A percentile compares a stretch with the other conserved stretches of the same genome.
These are phyloP conservation scores for Camptogramma bilineatum DNA, from an alignment of 2,888 invertebrate genomes.

Conservation along the genomic window DNA sequence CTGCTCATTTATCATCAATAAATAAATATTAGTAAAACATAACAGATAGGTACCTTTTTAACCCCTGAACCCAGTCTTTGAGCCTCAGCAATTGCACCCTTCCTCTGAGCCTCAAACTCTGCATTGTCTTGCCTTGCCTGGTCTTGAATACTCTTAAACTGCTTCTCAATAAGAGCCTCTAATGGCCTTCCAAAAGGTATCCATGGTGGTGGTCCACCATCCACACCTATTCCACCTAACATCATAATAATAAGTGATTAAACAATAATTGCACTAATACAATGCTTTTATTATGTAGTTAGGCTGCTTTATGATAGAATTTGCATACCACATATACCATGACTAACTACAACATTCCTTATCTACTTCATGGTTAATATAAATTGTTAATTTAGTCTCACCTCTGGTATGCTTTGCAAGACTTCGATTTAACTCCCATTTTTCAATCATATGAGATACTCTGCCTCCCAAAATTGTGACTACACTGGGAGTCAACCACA, in stretches of 20 bases:
- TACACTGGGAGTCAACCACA: slow-evolving; percentile 89
- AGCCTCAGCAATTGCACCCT: slow-evolving; percentile 95
- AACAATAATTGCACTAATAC: neutral
- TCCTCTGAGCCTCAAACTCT: slow-evolving; percentile 95
- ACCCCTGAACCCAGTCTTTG: slow-evolving; percentile 85
- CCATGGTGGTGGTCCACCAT: slow-evolving; percentile 95
- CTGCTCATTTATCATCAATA: too few relatives aligned
- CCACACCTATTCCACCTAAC: slow-evolving; percentile 85
- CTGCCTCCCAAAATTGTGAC: slow-evolving; percentile 93
- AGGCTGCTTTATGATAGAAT: neutral
- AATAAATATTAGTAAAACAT: neutral
- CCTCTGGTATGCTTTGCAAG: slow-evolving; percentile 87
- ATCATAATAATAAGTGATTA: slow-evolving; percentile 1
- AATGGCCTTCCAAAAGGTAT: slow-evolving; percentile 95
- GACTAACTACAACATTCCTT: neutral
- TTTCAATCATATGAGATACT: slow-evolving; percentile 92
- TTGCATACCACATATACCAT: neutral
- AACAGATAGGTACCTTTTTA: slow-evolving; percentile 74
- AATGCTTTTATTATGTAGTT: neutral
- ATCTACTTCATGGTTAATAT: neutral
- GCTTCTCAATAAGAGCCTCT: slow-evolving; percentile 86
- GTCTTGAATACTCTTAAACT: slow-evolving; percentile 89
- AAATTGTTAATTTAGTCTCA: slow-evolving; percentile 47
- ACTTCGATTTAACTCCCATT: slow-evolving; percentile 92
- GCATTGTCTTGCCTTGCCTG: slow-evolving; percentile 89